Evolutionary conservation across 2,113 vertebrate genomes (phyloP), one percentile per base, ranked within the genome.

Genomic region (Opisthocomus hoazin): DNA sequence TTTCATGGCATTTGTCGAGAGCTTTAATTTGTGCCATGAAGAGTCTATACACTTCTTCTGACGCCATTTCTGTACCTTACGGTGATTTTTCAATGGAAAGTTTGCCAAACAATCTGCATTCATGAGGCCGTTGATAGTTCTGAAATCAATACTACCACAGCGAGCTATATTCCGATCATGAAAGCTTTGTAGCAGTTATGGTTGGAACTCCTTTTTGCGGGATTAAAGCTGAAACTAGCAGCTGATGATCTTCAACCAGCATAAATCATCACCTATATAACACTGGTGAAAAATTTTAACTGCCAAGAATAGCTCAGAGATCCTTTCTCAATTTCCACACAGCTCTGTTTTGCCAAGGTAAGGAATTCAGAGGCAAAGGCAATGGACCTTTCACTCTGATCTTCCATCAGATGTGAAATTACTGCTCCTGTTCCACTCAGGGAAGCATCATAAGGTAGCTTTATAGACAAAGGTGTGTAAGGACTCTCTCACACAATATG

Each of bases 341-440:
- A 75, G 69, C 77, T 78, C 51, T 7, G 0, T 91, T 93, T 73
- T 68, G 39, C 76, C 73, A 84, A 90, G 63, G 68, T 66, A 68
- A 85, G 78, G 81, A 84, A 87, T 91, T 81, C 20, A 77, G 77
- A 92, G 56, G 46, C 66, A 92, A 94, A 94, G 64, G 73, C 89
- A 91, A 79, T 32, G 77, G 91, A 87, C 78, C 77, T 94, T 91
- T 94, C 87, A n/a, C 39, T 87, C 74, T 37, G 58, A 37, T 89
- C 77, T 87, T 76, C 84, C 89, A 76, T 73, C 84, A 91, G 61
- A 93, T 82, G 61, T 87, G 84, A 94, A 87, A 96, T 94, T 93
- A 89, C 93, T 69, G 74, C 70, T 95, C 58, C 68, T 82, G 57
- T 68, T 95, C 54, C 73, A 76, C 84, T 82, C 83, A 50, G 45